phyloP scores from a whole-genome alignment of 2,888 invertebrate species.

The Synanthedon myopaeformis region DNA sequence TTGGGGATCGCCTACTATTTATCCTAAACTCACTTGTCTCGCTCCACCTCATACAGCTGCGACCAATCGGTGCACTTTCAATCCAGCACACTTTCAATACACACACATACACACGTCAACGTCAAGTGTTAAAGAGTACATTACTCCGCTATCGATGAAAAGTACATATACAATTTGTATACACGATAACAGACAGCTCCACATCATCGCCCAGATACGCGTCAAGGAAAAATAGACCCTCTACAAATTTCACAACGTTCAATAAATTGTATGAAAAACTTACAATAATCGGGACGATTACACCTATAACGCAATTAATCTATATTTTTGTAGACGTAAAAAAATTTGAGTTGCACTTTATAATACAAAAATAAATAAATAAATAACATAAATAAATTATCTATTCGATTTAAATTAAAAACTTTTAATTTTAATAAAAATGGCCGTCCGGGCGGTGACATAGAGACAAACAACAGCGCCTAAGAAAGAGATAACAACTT shows the following conservation, averaged over 20 bases:
- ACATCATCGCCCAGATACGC: slow-evolving; percentile 31
- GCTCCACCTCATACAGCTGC: neutral
- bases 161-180: slow-evolving; percentile 45
- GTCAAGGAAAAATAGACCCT: slow-evolving; percentile 12
- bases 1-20: neutral
- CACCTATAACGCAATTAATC: slow-evolving; percentile 2
- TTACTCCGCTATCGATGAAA: slow-evolving; percentile 48
- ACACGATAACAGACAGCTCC: slow-evolving; percentile 51
- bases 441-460: slow-evolving; percentile 31
- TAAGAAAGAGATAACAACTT: slow-evolving; percentile 69
- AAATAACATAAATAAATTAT: neutral
- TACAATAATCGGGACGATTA: slow-evolving; percentile 10
- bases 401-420: neutral
- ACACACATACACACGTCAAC: slow-evolving; percentile 60
- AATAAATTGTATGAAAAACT: slow-evolving; percentile 15
- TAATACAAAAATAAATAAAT: neutral
- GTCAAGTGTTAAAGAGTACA: slow-evolving; percentile 32
- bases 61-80: slow-evolving; percentile 3
- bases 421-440: neutral
- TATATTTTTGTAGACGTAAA: neutral
- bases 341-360: neutral
- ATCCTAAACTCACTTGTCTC: neutral
- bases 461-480: slow-evolving; percentile 62
- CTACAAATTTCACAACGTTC: slow-evolving; percentile 15
- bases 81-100: slow-evolving; percentile 21